Conservation (phyloP, 2,113 vertebrate genomes). For the Dolichotis patagonum region DNA sequence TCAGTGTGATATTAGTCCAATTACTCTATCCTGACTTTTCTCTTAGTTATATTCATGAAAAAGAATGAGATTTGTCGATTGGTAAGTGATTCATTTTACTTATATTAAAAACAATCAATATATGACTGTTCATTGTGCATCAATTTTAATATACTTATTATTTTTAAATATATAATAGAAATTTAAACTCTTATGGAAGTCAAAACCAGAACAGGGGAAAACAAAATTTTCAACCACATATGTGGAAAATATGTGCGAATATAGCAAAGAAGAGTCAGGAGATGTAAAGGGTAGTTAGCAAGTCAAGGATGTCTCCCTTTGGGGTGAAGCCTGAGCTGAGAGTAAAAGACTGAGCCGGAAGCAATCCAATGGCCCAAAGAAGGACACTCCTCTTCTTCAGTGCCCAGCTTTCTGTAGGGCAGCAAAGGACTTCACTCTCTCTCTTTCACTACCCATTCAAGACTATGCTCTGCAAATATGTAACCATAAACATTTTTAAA, state of each 20-base stretch:
- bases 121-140: neutral
- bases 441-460: neutral
- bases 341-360: neutral
- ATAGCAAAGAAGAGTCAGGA: neutral
- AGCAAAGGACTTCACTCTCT: neutral
- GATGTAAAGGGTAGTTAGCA: neutral
- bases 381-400: fast-evolving
- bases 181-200: neutral
- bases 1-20: neutral
- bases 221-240: neutral
- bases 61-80: neutral
- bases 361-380: neutral
- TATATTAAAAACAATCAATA: neutral
- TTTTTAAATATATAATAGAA: neutral
- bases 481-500: neutral
- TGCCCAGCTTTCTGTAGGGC: fast-evolving
- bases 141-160: neutral
- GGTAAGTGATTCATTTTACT: neutral
- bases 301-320: neutral
- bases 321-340: neutral
- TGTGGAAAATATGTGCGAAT: neutral
- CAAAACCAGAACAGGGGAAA: neutral
- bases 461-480: neutral
- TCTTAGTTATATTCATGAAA: neutral
- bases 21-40: neutral